Evolutionary conservation across 2,797 vertebrate genomes (phyloP).

Genomic region (Bradypodion pumilum): DNA sequence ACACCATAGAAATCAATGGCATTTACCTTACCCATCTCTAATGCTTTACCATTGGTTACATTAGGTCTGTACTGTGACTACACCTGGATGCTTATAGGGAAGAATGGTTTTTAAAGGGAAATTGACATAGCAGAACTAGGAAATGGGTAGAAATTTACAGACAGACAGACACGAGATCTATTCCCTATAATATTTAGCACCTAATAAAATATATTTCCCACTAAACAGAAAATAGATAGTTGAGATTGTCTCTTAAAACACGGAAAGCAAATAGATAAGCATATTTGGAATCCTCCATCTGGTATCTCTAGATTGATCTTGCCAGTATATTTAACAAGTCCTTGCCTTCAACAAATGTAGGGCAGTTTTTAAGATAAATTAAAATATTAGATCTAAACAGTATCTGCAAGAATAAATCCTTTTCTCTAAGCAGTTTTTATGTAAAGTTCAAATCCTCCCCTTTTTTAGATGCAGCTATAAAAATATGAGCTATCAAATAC

Average conservation of each 20-base stretch:
- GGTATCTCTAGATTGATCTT: neutral
- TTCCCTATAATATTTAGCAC: neutral
- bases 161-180: neutral
- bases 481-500: neutral
- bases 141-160: neutral
- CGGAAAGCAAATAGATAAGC: no score
- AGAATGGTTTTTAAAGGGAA: neutral
- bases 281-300: neutral
- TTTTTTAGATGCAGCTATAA: neutral
- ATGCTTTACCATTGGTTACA: neutral
- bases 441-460: constrained; percentile 6
- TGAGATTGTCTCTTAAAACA: neutral
- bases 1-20: neutral
- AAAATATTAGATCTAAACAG: constrained; percentile 1
- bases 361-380: constrained; percentile 12
- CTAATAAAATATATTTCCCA: neutral
- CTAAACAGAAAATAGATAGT: neutral
- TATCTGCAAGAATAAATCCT: constrained; percentile 1
- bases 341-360: constrained; percentile 1
- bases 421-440: constrained; percentile 17
- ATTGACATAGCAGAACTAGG: neutral
- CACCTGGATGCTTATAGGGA: neutral
- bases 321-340: neutral
- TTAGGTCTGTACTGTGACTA: neutral
- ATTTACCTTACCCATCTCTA: neutral